Base-by-base conservation (phyloP, 2,113 vertebrate species). In the Plecturocebus donacophilus region DNA sequence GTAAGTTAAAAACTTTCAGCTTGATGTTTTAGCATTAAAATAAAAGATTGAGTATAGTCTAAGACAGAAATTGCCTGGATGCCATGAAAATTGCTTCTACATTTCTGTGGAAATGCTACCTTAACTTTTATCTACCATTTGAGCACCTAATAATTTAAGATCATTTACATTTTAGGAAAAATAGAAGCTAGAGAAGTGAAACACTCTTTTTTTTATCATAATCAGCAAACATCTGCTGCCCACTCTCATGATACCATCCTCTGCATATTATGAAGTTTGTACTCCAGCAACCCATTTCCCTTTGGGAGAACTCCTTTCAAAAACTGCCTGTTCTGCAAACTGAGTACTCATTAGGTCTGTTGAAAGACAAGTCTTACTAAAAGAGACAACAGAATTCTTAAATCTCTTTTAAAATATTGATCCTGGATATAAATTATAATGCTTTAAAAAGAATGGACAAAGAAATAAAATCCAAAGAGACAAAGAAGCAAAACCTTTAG, bases 21-120 rank as follows among this genome's bases (percentile, higher is more conserved):
- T 64, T 91, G 71, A 95, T 76, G 9, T 81, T 42, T 96, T 95
- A 97, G 54, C 20, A 77, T 42, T 97, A 96, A 97, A 98, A 96
- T 88, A 97, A 95, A 94, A 90, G 45, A 96, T 90, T 87, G 90
- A 87, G 75, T 92, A 68, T 47, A 93, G 13, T 80, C 4, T 17
- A 93, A 89, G 30, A 13, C 58, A 95, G 77, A 96, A 96, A 83
- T 56, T 86, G 21, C 70, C 94, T 95, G 83, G 87, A 87, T 97
- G 92, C 38, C 47, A 88, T 66, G 27, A 79, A 61, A 94, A 49
- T 92, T 0, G 0, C 84, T 76, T 76, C 23, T 97, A 93, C 96
- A 82, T 20, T 56, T 77, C 66, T n/a, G 73, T 79, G 52, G 21
- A 82, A 61, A 94, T 94, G 75, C 86, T 70, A 40, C 2, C 27